These are phyloP conservation scores for Ennomos fuscantarius DNA, from an alignment of 2,888 invertebrate species.

Conservation along the genomic window DNA sequence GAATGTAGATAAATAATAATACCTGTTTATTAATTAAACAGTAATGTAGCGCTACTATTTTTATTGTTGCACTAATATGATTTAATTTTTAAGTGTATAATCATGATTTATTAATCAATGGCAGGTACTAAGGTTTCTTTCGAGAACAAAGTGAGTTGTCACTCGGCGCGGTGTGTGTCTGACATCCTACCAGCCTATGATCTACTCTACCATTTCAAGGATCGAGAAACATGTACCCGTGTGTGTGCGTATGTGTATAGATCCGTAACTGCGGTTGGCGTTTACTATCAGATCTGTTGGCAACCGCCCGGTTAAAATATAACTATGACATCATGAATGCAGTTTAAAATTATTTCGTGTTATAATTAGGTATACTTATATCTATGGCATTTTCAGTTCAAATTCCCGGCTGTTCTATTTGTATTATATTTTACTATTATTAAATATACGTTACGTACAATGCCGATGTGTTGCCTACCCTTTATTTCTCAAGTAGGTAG, in stretches of 20 bases:
- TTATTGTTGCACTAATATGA: no score
- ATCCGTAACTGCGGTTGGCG: conserved; percentile 26
- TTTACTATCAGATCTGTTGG: conserved; percentile 7
- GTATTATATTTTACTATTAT: no score
- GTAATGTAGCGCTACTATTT: no score
- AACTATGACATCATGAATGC: conserved; percentile 6
- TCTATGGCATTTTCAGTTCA: no score
- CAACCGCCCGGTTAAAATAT: conserved; percentile 7
- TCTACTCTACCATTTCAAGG: not conserved
- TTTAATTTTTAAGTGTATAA: no score
- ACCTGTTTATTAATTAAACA: no score
- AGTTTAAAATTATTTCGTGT: not conserved
- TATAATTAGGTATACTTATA: not conserved
- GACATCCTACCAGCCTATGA: conserved; percentile 1
- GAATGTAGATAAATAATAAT: no score
- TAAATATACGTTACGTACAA: no score
- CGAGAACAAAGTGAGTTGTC: conserved; percentile 12
- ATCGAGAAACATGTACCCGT: not conserved
- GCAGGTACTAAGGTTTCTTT: conserved; percentile 5
- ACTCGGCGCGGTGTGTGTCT: not conserved
- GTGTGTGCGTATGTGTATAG: conserved; percentile 8
- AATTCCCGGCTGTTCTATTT: no score
- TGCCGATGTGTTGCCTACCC: no score
- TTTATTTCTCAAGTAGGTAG: no score
- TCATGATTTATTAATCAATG: not conserved